phyloP scores from a whole-genome alignment of 2,797 vertebrate genomes.

The Mus spretus region DNA sequence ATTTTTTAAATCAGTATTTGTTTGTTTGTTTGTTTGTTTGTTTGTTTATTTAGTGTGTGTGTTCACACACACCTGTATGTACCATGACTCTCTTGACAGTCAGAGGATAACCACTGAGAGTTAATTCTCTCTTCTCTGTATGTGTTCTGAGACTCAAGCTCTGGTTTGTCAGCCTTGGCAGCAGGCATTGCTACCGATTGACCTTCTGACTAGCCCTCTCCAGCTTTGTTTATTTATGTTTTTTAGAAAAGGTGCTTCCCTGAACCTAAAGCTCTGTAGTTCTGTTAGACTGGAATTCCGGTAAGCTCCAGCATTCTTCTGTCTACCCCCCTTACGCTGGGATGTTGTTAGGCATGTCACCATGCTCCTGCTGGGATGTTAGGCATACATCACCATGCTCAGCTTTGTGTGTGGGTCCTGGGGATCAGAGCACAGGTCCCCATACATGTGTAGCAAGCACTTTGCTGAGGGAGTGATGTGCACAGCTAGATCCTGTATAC shows the following conservation, averaged over 20 bases:
- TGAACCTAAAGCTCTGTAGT: background rate
- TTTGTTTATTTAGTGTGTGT: background rate
- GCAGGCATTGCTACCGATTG: too few relatives aligned
- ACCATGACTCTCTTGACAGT: background rate
- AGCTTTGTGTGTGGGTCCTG: too few relatives aligned
- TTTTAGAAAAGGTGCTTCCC: background rate
- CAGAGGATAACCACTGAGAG: too few relatives aligned
- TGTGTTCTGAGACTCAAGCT: background rate
- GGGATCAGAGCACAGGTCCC: background rate
- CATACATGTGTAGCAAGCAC: background rate
- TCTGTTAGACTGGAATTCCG: background rate
- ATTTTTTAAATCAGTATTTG: too few relatives aligned
- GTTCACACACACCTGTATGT: too few relatives aligned
- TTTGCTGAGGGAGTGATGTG: background rate
- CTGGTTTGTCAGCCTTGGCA: background rate
- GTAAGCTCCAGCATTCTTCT: too few relatives aligned
- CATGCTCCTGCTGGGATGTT: too few relatives aligned
- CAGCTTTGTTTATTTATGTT: background rate
- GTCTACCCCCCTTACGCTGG: background rate
- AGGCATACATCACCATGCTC: too few relatives aligned
- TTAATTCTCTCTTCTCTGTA: background rate
- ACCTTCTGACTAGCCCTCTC: background rate
- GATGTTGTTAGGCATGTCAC: too few relatives aligned
- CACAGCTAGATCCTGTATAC: accelerated
- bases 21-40: background rate